Base-by-base conservation (phyloP, 2,797 vertebrate genomes). In the Sitta carolinensis region DNA sequence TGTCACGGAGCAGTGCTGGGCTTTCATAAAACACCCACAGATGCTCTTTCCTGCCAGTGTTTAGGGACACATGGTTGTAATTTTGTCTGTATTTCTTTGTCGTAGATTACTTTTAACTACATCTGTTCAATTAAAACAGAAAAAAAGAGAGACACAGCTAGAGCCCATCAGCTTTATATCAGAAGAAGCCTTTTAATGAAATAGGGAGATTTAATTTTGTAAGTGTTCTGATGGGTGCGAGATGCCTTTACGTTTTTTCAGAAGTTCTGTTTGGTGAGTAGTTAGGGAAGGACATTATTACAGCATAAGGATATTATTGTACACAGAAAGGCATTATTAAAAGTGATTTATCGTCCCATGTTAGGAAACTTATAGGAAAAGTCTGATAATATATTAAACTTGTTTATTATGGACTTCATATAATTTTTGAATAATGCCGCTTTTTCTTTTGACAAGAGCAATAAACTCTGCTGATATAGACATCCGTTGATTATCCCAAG, bases 321-420 rank as follows among this genome's bases (percentile, higher is more conserved):
- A 97, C 96, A 97, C 14, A 36, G 97, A 97, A 97, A 97, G 78
- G 91, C 95, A 97, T 98, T 98, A 97, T 98, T 98, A 98, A 97
- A 97, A 97, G 95, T 97, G 95, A 97, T 97, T 97, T 96, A 97
- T 87, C 84, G 81, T 51, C 90, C 88, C 62, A 8, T 92, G 96
- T 98, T 98, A 97, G 96, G 92, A 97, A 98, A 97, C 96, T 97
- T 97, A 97, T 96, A 97, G 96, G 97, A 97, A 98, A 98, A 98
- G 94, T 97, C 97, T 97, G 97, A 97, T 97, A 98, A 98, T 97
- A 97, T 97, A 97, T 98, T 97, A 97, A 98, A 98, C 96, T 97
- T 98, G 95, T 98, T 98, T 98, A 98, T 97, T 97, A 97, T 25
- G 93, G 66, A 96, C 95, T 97, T 98, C 95, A 97, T 97, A 97